These are phyloP conservation scores for Myripristis jacobus DNA, from an alignment of 2,797 vertebrate species.

Conservation along the genomic window DNA sequence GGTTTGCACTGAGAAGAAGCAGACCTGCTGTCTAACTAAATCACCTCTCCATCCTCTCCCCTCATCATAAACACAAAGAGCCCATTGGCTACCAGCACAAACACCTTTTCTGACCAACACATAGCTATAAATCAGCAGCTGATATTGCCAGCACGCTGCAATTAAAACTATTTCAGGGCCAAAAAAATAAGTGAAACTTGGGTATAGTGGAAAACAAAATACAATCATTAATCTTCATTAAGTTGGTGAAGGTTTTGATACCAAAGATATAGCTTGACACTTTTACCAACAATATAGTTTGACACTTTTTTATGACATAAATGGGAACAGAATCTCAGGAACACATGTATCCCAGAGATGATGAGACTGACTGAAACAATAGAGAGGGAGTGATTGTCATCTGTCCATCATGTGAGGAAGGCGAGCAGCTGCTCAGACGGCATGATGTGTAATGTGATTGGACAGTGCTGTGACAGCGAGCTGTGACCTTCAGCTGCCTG, in stretches of 20 bases:
- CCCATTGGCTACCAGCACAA: slow-evolving; percentile 74
- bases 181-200: slow-evolving; percentile 46
- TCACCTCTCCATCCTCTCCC: slow-evolving; percentile 77
- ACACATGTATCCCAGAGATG: slow-evolving; percentile 50
- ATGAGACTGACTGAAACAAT: slow-evolving; percentile 64
- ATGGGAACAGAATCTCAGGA: slow-evolving; percentile 58
- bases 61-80: slow-evolving; percentile 79
- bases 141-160: slow-evolving; percentile 33
- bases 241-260: slow-evolving; percentile 50
- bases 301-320: slow-evolving; percentile 69
- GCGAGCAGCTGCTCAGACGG: slow-evolving; percentile 67
- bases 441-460: slow-evolving; percentile 78
- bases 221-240: slow-evolving; percentile 66
- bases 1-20: slow-evolving; percentile 75
- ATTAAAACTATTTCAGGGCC: slow-evolving; percentile 22
- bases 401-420: slow-evolving; percentile 80
- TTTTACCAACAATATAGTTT: slow-evolving; percentile 55
- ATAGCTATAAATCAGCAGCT: slow-evolving; percentile 66
- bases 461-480: slow-evolving; percentile 85
- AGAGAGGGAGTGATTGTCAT: slow-evolving; percentile 81
- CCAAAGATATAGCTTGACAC: slow-evolving; percentile 40
- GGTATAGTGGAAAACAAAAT: slow-evolving; percentile 49
- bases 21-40: slow-evolving; percentile 78
- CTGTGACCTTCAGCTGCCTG: slow-evolving; percentile 87
- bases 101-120: slow-evolving; percentile 72